These are phyloP conservation scores for Furnarius figulus DNA, from an alignment of 2,113 vertebrate species.

Conservation along the genomic window DNA sequence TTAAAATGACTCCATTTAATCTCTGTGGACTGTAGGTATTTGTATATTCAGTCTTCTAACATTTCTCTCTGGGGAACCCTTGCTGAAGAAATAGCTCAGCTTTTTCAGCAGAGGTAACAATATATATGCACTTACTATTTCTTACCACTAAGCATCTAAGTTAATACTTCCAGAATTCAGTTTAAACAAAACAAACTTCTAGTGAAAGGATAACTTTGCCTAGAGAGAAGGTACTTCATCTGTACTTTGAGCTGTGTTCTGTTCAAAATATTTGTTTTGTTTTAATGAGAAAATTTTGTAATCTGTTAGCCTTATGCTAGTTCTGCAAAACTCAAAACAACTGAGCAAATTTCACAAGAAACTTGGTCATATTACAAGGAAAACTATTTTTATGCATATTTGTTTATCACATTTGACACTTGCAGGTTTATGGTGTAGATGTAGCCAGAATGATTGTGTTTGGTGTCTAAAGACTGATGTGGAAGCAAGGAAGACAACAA, in stretches of 20 bases:
- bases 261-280: neutral
- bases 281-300: neutral
- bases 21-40: neutral
- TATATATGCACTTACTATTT: neutral
- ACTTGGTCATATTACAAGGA: neutral
- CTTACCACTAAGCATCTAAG: neutral
- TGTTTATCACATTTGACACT: accelerated
- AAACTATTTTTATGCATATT: neutral
- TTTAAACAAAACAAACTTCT: neutral
- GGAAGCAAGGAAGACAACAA: neutral
- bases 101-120: neutral
- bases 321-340: neutral
- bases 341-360: neutral
- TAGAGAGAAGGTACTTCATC: neutral
- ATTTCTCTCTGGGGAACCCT: neutral
- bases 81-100: neutral
- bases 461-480: neutral
- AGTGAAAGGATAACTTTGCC: neutral
- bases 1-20: neutral
- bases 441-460: neutral
- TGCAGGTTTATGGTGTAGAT: neutral
- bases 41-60: neutral
- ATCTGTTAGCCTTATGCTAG: accelerated
- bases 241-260: neutral
- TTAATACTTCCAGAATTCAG: neutral